phyloP scores from a whole-genome alignment of 2,888 invertebrate species.

The Ormyrus pomaceus region DNA sequence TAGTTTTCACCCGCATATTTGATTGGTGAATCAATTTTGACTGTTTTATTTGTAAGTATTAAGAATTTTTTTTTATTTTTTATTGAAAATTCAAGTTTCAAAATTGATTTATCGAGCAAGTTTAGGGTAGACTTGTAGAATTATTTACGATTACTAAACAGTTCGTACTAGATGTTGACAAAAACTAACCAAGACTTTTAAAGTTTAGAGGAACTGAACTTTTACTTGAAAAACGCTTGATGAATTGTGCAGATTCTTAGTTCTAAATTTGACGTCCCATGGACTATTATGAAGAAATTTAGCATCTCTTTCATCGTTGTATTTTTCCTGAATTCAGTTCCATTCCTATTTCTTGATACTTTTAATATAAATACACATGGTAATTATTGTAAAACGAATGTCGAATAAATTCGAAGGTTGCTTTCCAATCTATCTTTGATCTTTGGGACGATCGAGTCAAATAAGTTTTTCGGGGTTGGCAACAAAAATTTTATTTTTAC shows the following conservation, averaged over 20 bases:
- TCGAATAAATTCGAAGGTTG: slow-evolving; percentile 46
- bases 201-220: slow-evolving; percentile 8
- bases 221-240: not conserved
- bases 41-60: too few species aligned
- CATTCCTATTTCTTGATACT: slow-evolving; percentile 16
- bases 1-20: too few species aligned
- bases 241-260: slow-evolving; percentile 9
- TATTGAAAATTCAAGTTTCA: too few species aligned
- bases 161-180: not conserved
- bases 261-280: not conserved
- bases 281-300: slow-evolving; percentile 32
- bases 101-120: too few species aligned
- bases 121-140: slow-evolving; percentile 8
- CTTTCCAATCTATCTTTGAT: slow-evolving; percentile 24
- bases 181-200: slow-evolving; percentile 20
- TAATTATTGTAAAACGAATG: slow-evolving; percentile 29
- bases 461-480: slow-evolving; percentile 33
- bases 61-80: too few species aligned
- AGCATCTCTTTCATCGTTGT: not conserved
- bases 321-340: slow-evolving; percentile 11
- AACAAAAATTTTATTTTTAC: not conserved
- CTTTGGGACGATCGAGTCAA: slow-evolving; percentile 2
- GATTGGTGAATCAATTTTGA: too few species aligned
- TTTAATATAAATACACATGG: slow-evolving; percentile 29
- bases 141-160: slow-evolving; percentile 12